Evolutionary conservation across 2,113 vertebrate genomes (phyloP).

Genomic region (Eleginops maclovinus): DNA sequence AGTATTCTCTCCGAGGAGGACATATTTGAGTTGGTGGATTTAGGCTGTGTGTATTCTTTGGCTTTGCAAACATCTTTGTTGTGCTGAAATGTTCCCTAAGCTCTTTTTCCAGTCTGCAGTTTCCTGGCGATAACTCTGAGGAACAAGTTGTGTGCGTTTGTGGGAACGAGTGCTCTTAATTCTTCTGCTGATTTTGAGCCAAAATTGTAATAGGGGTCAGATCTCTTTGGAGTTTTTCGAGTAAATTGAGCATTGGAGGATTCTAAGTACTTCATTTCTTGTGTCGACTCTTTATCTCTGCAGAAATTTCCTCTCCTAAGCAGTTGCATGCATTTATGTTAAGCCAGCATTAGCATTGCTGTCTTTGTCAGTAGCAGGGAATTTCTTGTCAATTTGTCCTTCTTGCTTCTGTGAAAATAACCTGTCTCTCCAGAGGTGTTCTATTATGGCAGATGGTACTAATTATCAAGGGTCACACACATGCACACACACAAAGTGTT

Average conservation of each 20-base stretch:
- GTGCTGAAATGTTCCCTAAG: slow-evolving; percentile 55
- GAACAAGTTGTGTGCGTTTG: slow-evolving; percentile 43
- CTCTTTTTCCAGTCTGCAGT: slow-evolving; percentile 42
- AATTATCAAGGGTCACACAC: slow-evolving; percentile 76
- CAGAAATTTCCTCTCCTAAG: background rate
- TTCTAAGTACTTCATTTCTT: slow-evolving; percentile 32
- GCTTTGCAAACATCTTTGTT: slow-evolving; percentile 61
- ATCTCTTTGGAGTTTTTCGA: slow-evolving; percentile 29
- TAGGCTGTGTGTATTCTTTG: slow-evolving; percentile 54
- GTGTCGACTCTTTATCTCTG: slow-evolving; percentile 26
- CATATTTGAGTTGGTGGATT: slow-evolving; percentile 55
- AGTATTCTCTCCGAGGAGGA: slow-evolving; percentile 46
- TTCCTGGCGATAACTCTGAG: slow-evolving; percentile 48
- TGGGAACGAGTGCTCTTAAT: slow-evolving; percentile 41
- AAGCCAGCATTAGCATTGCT: background rate
- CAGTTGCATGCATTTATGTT: background rate
- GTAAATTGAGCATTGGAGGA: slow-evolving; percentile 30
- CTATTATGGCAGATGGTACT: slow-evolving; percentile 76
- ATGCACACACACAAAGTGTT: slow-evolving; percentile 20
- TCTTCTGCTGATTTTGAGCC: slow-evolving; percentile 57
- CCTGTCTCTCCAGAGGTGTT: slow-evolving; percentile 73
- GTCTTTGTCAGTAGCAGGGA: slow-evolving; percentile 13
- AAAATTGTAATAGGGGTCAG: slow-evolving; percentile 72
- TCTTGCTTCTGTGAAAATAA: slow-evolving; percentile 62
- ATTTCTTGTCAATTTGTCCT: slow-evolving; percentile 47